These are phyloP conservation scores for Gandaritis pyraliata DNA, from an alignment of 2,888 invertebrate species.

Conservation along the genomic window DNA sequence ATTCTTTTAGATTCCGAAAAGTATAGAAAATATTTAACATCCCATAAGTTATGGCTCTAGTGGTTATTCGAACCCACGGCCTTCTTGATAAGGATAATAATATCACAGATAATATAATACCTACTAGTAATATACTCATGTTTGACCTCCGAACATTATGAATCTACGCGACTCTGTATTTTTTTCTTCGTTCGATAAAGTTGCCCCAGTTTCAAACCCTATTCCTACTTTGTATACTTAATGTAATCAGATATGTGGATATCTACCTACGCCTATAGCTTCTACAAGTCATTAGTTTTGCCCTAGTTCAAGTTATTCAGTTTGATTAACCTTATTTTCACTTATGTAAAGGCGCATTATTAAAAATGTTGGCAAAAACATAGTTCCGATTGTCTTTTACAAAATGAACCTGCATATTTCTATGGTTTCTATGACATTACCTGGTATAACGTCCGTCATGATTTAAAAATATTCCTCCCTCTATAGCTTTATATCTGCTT, in stretches of 20 bases:
- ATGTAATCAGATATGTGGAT: neutral
- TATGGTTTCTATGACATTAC: constrained; percentile 45
- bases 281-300: neutral
- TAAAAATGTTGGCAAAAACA: too few relatives aligned
- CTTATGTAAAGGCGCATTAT: too few relatives aligned
- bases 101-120: too few relatives aligned
- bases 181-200: constrained; percentile 27
- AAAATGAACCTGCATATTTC: neutral
- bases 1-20: too few relatives aligned
- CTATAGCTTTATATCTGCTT: neutral
- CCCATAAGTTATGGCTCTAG: too few relatives aligned
- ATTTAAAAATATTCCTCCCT: constrained; percentile 20
- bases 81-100: too few relatives aligned
- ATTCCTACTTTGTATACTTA: constrained; percentile 13
- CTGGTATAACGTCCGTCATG: constrained; percentile 80
- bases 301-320: neutral
- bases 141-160: too few relatives aligned
- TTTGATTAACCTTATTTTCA: too few relatives aligned
- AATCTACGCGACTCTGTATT: neutral
- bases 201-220: constrained; percentile 29
- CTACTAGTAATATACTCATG: too few relatives aligned
- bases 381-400: too few relatives aligned
- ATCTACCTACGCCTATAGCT: neutral
- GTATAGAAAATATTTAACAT: too few relatives aligned
- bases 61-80: too few relatives aligned